phyloP scores from a whole-genome alignment of 1,140 invertebrate species.

The Campoletis sonorensis region DNA sequence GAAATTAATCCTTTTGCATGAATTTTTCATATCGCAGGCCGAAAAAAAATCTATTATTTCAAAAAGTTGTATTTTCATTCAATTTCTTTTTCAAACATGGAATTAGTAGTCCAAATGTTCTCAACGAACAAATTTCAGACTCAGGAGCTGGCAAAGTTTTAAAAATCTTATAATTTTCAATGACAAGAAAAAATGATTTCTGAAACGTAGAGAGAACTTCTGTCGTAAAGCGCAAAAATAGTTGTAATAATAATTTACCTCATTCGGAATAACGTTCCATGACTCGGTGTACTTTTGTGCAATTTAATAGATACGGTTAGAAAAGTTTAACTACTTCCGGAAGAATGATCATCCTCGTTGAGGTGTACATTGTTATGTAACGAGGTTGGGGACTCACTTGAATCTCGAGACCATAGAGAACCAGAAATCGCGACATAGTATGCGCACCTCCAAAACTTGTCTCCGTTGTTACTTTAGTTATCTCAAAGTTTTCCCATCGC shows the following conservation, averaged over 20 bases:
- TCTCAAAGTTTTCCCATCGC: slow-evolving; percentile 30
- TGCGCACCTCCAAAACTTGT: not conserved
- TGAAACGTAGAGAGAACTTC: too few species aligned
- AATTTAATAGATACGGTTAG: not conserved
- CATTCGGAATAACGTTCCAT: not conserved
- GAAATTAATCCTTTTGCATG: too few species aligned
- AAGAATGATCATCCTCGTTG: not conserved
- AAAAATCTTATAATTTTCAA: too few species aligned
- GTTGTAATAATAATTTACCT: not conserved
- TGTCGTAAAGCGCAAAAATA: not conserved
- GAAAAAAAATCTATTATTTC: too few species aligned
- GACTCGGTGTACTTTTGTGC: too few species aligned
- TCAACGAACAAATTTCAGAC: too few species aligned
- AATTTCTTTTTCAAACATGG: too few species aligned
- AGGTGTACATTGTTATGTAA: not conserved
- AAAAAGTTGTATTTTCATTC: too few species aligned
- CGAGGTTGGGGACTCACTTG: not conserved
- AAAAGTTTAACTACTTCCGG: slow-evolving; percentile 33
- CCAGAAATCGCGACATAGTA: not conserved
- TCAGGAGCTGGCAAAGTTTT: too few species aligned
- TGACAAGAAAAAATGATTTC: too few species aligned
- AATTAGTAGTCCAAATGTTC: too few species aligned
- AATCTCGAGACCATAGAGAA: not conserved
- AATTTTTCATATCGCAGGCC: too few species aligned
- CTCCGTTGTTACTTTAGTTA: not conserved